Evolutionary conservation across 2,113 vertebrate species (phyloP).

Genomic region (Acrocephalus kingi): DNA sequence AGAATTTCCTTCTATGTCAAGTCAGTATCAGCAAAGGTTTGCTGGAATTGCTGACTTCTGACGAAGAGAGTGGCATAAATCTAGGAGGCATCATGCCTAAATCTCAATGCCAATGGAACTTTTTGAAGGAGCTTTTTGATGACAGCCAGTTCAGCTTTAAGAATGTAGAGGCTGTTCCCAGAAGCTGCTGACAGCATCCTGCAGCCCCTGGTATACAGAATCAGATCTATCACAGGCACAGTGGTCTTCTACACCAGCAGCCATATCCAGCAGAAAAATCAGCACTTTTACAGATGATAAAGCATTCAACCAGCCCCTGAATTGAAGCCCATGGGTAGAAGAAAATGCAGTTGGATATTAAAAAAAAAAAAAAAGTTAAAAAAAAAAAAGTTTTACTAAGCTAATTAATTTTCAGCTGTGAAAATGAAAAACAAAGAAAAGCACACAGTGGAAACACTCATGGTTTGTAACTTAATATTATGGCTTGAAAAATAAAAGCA

Average conservation of each 20-base stretch:
- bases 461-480: not conserved
- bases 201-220: not conserved
- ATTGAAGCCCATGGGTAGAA: not conserved
- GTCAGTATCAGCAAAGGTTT: not conserved
- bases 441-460: not conserved
- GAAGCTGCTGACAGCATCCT: not conserved
- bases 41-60: not conserved
- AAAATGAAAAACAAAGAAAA: not conserved
- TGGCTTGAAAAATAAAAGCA: not conserved
- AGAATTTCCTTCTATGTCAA: not conserved
- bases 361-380: not conserved
- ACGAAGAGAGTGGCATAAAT: not conserved
- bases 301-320: not conserved
- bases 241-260: not conserved
- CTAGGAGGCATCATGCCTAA: not conserved
- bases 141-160: not conserved
- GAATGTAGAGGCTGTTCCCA: not conserved
- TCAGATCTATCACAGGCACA: not conserved
- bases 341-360: not conserved
- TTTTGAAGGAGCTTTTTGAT: not conserved
- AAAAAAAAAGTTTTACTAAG: not conserved
- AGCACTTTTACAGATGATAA: not conserved
- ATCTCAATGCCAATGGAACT: fast-evolving
- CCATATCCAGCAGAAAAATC: not conserved
- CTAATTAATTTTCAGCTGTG: not conserved